Base-by-base conservation (phyloP, 2,888 invertebrate species). In the Chloroclystis v-ata region DNA sequence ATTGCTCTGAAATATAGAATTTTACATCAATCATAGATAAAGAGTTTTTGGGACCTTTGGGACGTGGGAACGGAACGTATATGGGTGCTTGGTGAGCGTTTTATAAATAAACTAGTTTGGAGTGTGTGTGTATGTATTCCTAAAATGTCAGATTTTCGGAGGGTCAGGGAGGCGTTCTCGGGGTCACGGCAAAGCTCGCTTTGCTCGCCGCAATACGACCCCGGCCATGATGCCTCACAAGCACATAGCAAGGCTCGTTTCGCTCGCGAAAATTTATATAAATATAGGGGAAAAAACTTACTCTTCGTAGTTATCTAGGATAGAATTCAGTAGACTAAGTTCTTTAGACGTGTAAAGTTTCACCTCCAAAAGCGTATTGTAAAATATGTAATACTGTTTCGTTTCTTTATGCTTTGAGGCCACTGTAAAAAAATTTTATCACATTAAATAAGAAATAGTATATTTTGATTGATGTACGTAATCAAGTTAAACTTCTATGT, bases 371-470 rank as follows among this genome's bases (percentile, higher is more conserved):
- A 98, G 87, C 1, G 97, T 97, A 78, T 99, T 99, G 82, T 97
- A 97, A 52, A 98, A 90, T 29, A 96, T 97, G 77, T 95, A 99
- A 88, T 97, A 98, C 89, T 98, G 97, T 79, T 98, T 98, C 0
- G 98, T 98, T 89, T 99, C 98, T 73, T 95, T 94, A 76, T 98
- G 97, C 68, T 97, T 98, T 20, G 95, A 94, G 53, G 97, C 94
- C 69, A 99, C 97, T 97, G 82, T 51, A 91, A 78, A 32, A 16
- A 41, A 40, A 28, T 33, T 28, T 28, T 47, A 9, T n/a, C n/a
- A n/a, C n/a, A n/a, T n/a, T n/a, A n/a, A n/a, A n/a, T n/a, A n/a
- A n/a, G n/a, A n/a, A n/a, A n/a, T n/a, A n/a, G n/a, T n/a, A n/a
- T n/a, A n/a, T n/a, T n/a, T n/a, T n/a, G n/a, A n/a, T n/a, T n/a